These are phyloP conservation scores for Rosalia funebris DNA, from an alignment of 2,888 invertebrate species.

Conservation along the genomic window DNA sequence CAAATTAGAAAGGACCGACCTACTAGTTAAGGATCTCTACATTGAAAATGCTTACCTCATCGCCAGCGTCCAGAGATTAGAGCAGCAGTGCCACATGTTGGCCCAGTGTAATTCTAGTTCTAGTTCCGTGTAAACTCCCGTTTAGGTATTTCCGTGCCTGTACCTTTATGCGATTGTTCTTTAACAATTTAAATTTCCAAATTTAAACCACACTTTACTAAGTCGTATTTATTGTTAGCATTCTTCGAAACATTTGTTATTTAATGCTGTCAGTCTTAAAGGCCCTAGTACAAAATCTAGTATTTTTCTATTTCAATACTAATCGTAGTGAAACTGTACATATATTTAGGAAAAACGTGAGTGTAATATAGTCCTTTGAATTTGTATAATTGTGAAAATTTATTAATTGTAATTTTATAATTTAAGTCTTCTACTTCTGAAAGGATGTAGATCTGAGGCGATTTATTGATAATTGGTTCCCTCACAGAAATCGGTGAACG, in stretches of 20 bases:
- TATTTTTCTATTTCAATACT: constrained; percentile 19
- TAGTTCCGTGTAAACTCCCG: constrained; percentile 47
- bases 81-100: constrained; percentile 67
- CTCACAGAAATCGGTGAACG: neutral
- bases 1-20: constrained; percentile 77
- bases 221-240: neutral
- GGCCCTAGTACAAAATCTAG: constrained; percentile 22
- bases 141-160: constrained; percentile 9
- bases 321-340: constrained; percentile 3
- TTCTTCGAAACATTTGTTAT: neutral
- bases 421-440: constrained; percentile 8
- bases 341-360: neutral
- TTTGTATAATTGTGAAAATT: constrained; percentile 20
- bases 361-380: constrained; percentile 16
- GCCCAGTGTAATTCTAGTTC: constrained; percentile 59
- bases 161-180: neutral
- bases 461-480: neutral
- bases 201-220: neutral
- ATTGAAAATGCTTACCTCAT: constrained; percentile 85
- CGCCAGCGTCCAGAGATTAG: constrained; percentile 70
- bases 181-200: neutral
- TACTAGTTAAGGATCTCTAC: constrained; percentile 83
- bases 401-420: neutral
- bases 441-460: constrained; percentile 6
- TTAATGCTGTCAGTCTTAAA: neutral